Percentiles rank a stretch among this genome's conserved stretches.
Conservation (phyloP, 2,113 vertebrate genomes). For the Garra rufa region DNA sequence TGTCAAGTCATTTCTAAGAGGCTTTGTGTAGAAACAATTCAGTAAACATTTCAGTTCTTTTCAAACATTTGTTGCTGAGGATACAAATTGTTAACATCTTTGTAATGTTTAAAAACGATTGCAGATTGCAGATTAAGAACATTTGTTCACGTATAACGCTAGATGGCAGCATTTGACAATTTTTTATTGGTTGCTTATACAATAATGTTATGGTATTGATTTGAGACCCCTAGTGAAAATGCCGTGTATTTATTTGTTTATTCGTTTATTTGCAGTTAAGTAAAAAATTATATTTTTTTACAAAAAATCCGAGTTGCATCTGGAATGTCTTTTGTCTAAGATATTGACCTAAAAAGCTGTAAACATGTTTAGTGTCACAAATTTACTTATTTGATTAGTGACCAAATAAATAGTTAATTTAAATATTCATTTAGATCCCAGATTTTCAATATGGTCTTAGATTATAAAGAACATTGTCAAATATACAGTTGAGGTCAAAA, state of each 20-base stretch:
- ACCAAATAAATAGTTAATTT: not conserved
- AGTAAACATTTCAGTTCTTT: not conserved
- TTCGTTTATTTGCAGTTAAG: not conserved
- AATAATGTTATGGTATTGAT: not conserved
- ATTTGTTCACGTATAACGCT: slow-evolving; percentile 48
- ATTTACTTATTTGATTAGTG: not conserved
- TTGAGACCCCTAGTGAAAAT: not conserved
- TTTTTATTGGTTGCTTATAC: not conserved
- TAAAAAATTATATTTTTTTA: not conserved
- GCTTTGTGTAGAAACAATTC: not conserved
- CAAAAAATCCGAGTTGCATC: not conserved
- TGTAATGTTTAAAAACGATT: not conserved
- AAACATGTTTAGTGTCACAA: not conserved
- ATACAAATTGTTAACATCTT: not conserved
- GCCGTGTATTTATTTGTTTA: not conserved
- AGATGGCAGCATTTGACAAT: slow-evolving; percentile 64
- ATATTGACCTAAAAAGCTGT: not conserved
- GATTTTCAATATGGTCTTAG: no score
- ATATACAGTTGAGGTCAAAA: no score
- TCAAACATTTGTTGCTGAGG: not conserved
- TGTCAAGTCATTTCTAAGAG: not conserved
- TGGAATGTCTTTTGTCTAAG: not conserved
- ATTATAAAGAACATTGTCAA: no score
- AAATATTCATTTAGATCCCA: no score
- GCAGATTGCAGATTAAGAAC: not conserved